Conservation (phyloP, 2,113 vertebrate species). For the Osmerus mordax region DNA sequence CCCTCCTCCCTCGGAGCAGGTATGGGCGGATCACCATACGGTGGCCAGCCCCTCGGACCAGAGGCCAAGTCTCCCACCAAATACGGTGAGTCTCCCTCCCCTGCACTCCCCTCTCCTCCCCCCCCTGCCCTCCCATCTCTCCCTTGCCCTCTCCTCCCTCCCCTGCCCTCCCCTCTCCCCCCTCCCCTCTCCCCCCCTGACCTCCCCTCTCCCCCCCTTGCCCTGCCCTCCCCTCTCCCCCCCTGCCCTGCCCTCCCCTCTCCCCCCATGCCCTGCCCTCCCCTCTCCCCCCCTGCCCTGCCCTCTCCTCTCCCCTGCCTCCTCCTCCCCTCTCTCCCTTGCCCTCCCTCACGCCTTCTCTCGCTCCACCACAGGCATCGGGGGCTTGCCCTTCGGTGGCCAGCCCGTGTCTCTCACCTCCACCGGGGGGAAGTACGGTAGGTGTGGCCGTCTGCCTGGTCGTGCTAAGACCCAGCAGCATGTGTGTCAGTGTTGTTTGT, state of each 20-base stretch:
- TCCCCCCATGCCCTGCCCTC: background rate
- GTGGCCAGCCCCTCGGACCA: conserved; percentile 17
- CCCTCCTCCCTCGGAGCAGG: conserved; percentile 12
- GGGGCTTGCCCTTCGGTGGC: conserved; percentile 56
- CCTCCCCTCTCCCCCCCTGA: background rate
- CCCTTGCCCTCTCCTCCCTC: background rate
- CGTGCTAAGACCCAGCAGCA: background rate
- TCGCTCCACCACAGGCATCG: conserved; percentile 50
- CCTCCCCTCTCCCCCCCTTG: background rate
- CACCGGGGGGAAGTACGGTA: conserved; percentile 45
- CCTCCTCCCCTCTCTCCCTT: background rate
- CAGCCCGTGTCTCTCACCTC: conserved; percentile 27
- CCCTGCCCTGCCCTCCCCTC: too few relatives aligned
- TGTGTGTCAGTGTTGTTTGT: background rate
- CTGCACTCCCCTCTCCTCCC: background rate
- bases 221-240: background rate
- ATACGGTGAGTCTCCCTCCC: conserved; percentile 19
- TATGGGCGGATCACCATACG: conserved; percentile 19
- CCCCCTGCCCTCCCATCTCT: background rate
- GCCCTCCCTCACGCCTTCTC: background rate
- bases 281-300: background rate
- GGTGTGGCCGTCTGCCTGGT: background rate
- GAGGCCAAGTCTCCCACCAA: conserved; percentile 16
- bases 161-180: background rate
- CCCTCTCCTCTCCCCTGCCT: background rate